Conservation (phyloP, 2,888 invertebrate genomes). For the Cephus nigrinus region DNA sequence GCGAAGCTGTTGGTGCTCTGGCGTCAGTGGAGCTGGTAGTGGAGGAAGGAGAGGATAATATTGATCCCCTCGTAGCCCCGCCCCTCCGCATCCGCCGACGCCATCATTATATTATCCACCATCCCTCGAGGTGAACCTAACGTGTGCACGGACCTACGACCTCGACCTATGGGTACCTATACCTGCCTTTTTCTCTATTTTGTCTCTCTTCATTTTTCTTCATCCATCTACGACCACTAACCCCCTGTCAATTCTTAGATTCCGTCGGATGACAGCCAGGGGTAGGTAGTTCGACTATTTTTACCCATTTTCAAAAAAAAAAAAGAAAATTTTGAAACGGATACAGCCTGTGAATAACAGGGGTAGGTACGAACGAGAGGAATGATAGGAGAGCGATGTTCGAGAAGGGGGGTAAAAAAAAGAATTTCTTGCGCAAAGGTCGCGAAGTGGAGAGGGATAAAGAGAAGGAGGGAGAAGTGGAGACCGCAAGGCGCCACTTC, state of each 20-base stretch:
- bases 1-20: constrained; percentile 2
- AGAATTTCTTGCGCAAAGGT: constrained; percentile 4
- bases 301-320: constrained; percentile 18
- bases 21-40: constrained; percentile 38
- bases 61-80: constrained; percentile 67
- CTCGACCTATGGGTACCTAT: constrained; percentile 31
- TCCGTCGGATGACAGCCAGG: not conserved
- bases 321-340: constrained; percentile 18
- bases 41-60: constrained; percentile 65
- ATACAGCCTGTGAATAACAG: constrained; percentile 13
- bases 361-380: not conserved
- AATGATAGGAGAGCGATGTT: constrained; percentile 9
- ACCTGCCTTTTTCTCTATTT: constrained; percentile 18
- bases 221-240: constrained; percentile 13
- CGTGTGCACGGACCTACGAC: constrained; percentile 46
- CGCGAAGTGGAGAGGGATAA: constrained; percentile 55
- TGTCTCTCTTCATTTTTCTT: constrained; percentile 10
- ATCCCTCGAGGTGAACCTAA: constrained; percentile 57
- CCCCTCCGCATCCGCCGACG: constrained; percentile 63
- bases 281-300: not conserved
- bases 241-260: not conserved
- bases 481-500: constrained; percentile 63
- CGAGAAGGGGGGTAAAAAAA: constrained; percentile 5
- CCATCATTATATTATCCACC: constrained; percentile 67
- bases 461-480: constrained; percentile 17